phyloP scores from a whole-genome alignment of 2,113 vertebrate species.

The Neolamprologus tretocephalus region DNA sequence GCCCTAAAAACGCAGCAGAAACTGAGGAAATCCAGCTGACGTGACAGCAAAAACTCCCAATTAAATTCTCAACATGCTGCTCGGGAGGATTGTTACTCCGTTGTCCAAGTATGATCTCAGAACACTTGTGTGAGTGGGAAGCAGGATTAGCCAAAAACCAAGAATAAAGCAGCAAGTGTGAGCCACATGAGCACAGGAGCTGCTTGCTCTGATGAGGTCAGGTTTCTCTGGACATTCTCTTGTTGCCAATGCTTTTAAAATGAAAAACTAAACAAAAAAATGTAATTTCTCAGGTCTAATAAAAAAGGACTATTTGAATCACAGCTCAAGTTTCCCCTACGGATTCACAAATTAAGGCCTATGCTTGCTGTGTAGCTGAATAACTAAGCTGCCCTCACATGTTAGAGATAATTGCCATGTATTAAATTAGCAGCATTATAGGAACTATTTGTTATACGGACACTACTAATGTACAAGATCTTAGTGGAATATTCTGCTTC shows the following conservation, averaged over 20 bases:
- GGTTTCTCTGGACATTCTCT: background rate
- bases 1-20: background rate
- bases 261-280: conserved; percentile 20
- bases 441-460: background rate
- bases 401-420: background rate
- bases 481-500: background rate
- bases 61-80: conserved; percentile 9
- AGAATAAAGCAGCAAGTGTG: conserved; percentile 40
- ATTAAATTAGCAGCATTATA: background rate
- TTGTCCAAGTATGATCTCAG: conserved; percentile 55
- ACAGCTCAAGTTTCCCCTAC: conserved; percentile 1
- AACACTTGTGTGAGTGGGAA: background rate
- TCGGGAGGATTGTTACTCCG: conserved; percentile 20
- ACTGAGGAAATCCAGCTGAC: background rate
- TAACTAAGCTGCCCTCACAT: background rate
- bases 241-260: conserved; percentile 30
- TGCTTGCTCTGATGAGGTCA: conserved; percentile 24
- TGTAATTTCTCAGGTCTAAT: conserved; percentile 12
- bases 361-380: background rate
- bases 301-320: conserved; percentile 32
- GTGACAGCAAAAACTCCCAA: conserved; percentile 10
- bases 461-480: background rate
- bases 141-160: conserved; percentile 11
- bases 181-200: conserved; percentile 43
- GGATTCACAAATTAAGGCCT: background rate